phyloP scores from a whole-genome alignment of 2,113 vertebrate genomes.

The Hippocampus guttulatus region DNA sequence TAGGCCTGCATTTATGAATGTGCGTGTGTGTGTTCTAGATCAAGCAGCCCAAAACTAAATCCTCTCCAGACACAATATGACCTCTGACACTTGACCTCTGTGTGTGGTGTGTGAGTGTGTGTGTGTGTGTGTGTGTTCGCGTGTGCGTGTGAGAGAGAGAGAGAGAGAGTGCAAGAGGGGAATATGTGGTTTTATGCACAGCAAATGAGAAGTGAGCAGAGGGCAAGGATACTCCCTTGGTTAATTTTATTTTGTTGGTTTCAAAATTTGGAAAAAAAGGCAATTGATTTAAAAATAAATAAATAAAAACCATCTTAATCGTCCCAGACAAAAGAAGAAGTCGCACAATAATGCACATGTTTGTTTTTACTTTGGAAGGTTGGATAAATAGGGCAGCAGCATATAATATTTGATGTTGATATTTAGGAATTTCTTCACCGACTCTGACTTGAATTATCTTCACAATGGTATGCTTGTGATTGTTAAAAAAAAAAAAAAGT shows the following conservation, averaged over 20 bases:
- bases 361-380: neutral
- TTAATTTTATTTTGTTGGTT: neutral
- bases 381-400: neutral
- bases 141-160: conserved; percentile 4
- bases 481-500: neutral
- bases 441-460: neutral
- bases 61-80: too few species aligned
- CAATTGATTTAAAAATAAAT: too few species aligned
- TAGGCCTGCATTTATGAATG: neutral
- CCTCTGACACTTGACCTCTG: too few species aligned
- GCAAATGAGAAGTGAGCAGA: conserved; percentile 33
- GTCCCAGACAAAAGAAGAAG: too few species aligned
- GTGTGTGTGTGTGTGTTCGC: conserved; percentile 6
- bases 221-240: neutral
- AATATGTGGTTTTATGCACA: conserved; percentile 32
- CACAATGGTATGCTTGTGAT: neutral
- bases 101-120: too few species aligned
- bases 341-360: neutral
- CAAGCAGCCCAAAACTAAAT: too few species aligned
- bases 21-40: too few species aligned
- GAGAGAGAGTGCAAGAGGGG: neutral
- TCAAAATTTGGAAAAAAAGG: neutral
- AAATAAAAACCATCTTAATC: too few species aligned
- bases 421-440: neutral
- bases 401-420: neutral